A percentile compares a stretch with the other conserved stretches of the same genome.
Evolutionary conservation across 2,888 invertebrate genomes (phyloP).

Genomic region (Xestoiulus laeticollis): DNA sequence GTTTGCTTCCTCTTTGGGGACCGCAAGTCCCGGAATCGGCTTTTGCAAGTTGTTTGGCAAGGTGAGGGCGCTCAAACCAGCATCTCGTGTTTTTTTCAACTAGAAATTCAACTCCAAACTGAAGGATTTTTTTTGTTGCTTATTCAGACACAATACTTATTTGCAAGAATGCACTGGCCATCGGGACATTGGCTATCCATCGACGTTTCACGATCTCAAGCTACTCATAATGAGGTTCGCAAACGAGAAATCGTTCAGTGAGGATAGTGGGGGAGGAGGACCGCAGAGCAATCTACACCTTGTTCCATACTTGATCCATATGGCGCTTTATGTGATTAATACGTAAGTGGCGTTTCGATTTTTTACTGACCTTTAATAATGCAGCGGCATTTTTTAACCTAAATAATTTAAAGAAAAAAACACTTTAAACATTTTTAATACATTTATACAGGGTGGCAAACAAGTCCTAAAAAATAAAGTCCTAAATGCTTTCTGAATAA

Average conservation of each 20-base stretch:
- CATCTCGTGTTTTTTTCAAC: background rate
- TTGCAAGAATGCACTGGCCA: slow-evolving; percentile 66
- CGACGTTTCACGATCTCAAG: slow-evolving; percentile 93
- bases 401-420: no score
- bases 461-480: no score
- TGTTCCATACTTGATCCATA: slow-evolving; percentile 91
- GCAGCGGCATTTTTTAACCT: no score
- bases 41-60: slow-evolving; percentile 91
- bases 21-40: slow-evolving; percentile 92
- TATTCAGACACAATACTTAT: slow-evolving; percentile 69
- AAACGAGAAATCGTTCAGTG: slow-evolving; percentile 94
- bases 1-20: slow-evolving; percentile 95
- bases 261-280: slow-evolving; percentile 96
- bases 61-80: slow-evolving; percentile 68
- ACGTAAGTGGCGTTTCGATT: slow-evolving; percentile 71
- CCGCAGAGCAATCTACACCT: slow-evolving; percentile 98
- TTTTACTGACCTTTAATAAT: no score
- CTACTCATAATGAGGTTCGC: slow-evolving; percentile 87
- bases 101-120: no score
- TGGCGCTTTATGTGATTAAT: slow-evolving; percentile 92
- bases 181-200: slow-evolving; percentile 65
- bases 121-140: background rate
- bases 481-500: no score
- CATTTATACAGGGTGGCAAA: no score
- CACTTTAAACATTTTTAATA: no score